Evolutionary conservation across 2,113 vertebrate species (phyloP), one percentile per base, ranked within the genome.

Genomic region (Symphodus melops): DNA sequence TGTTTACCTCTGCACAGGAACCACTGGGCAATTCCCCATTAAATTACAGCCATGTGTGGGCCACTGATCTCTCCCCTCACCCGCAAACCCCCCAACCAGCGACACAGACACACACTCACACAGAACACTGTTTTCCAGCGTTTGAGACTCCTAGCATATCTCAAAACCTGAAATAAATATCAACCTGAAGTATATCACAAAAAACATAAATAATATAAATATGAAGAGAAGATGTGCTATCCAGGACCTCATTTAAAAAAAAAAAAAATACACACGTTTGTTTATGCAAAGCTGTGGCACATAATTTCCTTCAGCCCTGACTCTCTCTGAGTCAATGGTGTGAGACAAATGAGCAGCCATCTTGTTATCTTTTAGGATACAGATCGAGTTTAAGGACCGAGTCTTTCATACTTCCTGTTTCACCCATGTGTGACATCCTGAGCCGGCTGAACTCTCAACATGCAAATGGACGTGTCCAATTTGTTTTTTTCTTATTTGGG

Each of bases 1-100:
- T 94, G 92, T 94, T 94, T 94, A 92, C 92, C 91, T 91, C 93
- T 89, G 90, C 82, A 84, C 93, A 94, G 92, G 91, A 94, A 93
- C 94, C 86, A 85, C 89, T 86, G 90, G 87, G 91, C 92, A 94
- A 93, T 94, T 93, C 93, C 89, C 90, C 89, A 92, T 94, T 92
- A 93, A 94, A 94, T 94, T 93, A 94, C 93, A 93, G 94, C 92
- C 90, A 92, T 92, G 92, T 94, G 94, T 94, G 94, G 91, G 88
- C 84, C 88, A 71, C 91, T 85, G 81, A 72, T 87, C 81, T 81
- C 86, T 83, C 84, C 85, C 79, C 86, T 83, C 84, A 75, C 88
- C 75, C 86, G 21, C 84, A 61, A 48, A 9, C 8, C 42, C 63
- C 61, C 53, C 72, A 62, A 75, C 44, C 58, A 83, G 55, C 71